Evolutionary conservation across 2,888 invertebrate genomes (phyloP).

Genomic region (Orthosia gothica): DNA sequence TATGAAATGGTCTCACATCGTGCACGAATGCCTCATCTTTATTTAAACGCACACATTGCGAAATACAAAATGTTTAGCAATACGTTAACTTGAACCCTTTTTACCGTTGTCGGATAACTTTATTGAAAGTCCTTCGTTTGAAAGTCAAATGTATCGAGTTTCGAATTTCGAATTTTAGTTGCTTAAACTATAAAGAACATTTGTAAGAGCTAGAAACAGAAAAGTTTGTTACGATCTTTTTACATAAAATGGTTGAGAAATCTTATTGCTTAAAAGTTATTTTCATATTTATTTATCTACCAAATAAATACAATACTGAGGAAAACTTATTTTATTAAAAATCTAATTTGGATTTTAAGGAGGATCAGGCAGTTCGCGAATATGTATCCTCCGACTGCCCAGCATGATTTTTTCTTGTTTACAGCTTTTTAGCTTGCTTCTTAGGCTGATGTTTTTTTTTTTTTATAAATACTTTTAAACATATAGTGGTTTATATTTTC

Average conservation of each 20-base stretch:
- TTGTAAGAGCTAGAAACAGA: slow-evolving; percentile 19
- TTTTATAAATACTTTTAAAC: too few relatives aligned
- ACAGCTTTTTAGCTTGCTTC: too few relatives aligned
- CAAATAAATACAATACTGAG: neutral
- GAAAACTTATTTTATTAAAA: neutral
- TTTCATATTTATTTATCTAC: too few relatives aligned
- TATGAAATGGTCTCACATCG: slow-evolving; percentile 61
- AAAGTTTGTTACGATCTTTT: slow-evolving; percentile 5
- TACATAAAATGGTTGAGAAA: too few relatives aligned
- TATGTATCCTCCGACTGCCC: too few relatives aligned
- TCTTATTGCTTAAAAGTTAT: too few relatives aligned
- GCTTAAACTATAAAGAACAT: slow-evolving; percentile 31
- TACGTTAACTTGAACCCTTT: slow-evolving; percentile 42
- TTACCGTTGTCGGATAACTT: slow-evolving; percentile 38
- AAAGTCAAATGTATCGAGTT: slow-evolving; percentile 52
- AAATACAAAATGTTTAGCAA: slow-evolving; percentile 46
- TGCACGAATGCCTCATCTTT: slow-evolving; percentile 58
- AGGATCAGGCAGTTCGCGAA: too few relatives aligned
- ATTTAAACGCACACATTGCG: slow-evolving; percentile 51
- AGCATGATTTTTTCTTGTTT: too few relatives aligned
- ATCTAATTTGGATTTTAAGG: too few relatives aligned
- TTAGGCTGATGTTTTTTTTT: too few relatives aligned
- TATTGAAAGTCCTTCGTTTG: slow-evolving; percentile 42
- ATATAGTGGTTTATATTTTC: too few relatives aligned
- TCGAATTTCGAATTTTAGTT: slow-evolving; percentile 32